Evolutionary conservation across 2,888 invertebrate species (phyloP).

Genomic region (Linhomoeus sp.): DNA sequence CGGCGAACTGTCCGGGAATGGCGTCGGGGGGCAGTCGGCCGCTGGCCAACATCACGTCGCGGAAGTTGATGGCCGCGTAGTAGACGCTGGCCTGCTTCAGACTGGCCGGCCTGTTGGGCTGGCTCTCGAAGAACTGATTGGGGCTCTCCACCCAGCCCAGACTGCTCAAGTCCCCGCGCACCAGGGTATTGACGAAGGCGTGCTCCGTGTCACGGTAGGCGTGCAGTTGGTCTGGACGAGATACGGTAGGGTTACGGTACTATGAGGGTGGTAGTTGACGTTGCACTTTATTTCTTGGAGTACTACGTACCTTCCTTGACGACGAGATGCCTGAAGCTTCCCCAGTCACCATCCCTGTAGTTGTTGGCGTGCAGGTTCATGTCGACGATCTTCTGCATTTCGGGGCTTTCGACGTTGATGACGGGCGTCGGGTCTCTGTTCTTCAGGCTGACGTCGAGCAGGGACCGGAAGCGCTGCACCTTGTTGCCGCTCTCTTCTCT

Average conservation of each 20-base stretch:
- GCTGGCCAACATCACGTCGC: slow-evolving; percentile 91
- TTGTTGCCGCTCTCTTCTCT: neutral
- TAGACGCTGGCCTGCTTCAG: slow-evolving; percentile 42
- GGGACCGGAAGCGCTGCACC: slow-evolving; percentile 24
- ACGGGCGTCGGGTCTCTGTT: slow-evolving; percentile 13
- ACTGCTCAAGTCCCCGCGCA: slow-evolving; percentile 81
- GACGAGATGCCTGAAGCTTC: slow-evolving; percentile 57
- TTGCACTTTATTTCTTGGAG: too few relatives aligned
- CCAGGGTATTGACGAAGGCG: slow-evolving; percentile 79
- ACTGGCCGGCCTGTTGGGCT: neutral
- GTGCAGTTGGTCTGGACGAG: slow-evolving; percentile 17
- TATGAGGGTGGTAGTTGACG: too few relatives aligned
- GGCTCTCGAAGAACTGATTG: slow-evolving; percentile 39
- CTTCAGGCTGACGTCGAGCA: slow-evolving; percentile 19
- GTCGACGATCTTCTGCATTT: slow-evolving; percentile 14
- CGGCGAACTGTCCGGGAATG: slow-evolving; percentile 48
- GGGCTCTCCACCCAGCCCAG: slow-evolving; percentile 80
- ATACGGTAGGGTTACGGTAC: too few relatives aligned
- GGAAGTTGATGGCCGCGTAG: slow-evolving; percentile 83
- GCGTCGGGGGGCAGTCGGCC: slow-evolving; percentile 93
- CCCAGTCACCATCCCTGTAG: slow-evolving; percentile 55
- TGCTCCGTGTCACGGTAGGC: slow-evolving; percentile 46
- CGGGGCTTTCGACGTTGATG: slow-evolving; percentile 10
- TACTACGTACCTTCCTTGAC: slow-evolving; percentile 38
- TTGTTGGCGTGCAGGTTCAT: slow-evolving; percentile 66